Evolutionary conservation across 2,888 invertebrate genomes (phyloP).

Genomic region (Eupeodes latifasciatus): DNA sequence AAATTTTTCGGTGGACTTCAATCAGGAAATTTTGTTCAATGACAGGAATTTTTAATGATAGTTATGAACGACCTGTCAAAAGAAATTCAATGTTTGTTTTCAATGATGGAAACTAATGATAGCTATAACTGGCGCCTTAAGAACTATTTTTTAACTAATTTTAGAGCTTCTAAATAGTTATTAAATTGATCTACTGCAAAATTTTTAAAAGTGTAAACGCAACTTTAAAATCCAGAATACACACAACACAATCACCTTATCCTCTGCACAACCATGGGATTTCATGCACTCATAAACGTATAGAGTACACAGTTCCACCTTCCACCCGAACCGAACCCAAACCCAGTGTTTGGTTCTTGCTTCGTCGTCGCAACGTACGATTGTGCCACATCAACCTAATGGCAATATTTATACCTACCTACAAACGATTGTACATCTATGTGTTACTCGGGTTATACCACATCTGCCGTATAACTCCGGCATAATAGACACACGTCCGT

Average conservation of each 20-base stretch:
- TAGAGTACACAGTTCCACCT: conserved; percentile 37
- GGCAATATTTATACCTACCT: conserved; percentile 27
- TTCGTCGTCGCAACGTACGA: conserved; percentile 54
- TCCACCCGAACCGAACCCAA: conserved; percentile 50
- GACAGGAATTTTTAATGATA: too few species aligned
- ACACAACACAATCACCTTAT: conserved; percentile 60
- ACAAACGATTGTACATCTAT: background rate
- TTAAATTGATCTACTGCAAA: too few species aligned
- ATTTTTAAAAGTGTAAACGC: conserved; percentile 44
- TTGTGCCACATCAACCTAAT: conserved; percentile 66
- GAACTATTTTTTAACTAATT: too few species aligned
- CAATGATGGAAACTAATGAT: too few species aligned
- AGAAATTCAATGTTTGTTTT: too few species aligned
- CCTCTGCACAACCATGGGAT: conserved; percentile 50
- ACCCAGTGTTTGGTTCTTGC: conserved; percentile 38
- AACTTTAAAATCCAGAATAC: conserved; percentile 29
- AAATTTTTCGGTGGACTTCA: too few species aligned
- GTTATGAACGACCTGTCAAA: too few species aligned
- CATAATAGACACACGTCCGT: conserved; percentile 54
- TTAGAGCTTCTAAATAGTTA: too few species aligned
- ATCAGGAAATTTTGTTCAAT: too few species aligned
- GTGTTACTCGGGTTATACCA: conserved; percentile 59
- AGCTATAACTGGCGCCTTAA: too few species aligned
- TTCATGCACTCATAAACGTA: conserved; percentile 70
- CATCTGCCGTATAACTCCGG: conserved; percentile 63